Percentiles rank a stretch among this genome's conserved stretches.
Evolutionary conservation across 2,797 vertebrate genomes (phyloP).

Genomic region (Bradypodion pumilum): DNA sequence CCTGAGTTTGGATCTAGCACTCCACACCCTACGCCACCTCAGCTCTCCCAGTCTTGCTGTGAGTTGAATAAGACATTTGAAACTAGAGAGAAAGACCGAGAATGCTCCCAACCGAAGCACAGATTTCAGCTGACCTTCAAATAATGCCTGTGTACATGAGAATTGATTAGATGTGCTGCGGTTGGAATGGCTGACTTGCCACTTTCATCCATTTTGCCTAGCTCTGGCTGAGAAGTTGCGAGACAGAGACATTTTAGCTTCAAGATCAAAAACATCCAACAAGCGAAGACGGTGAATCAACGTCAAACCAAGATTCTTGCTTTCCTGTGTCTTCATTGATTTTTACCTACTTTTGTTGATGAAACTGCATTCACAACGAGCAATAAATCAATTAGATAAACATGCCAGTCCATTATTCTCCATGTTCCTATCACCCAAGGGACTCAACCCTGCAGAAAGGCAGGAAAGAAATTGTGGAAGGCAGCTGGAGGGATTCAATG

Average conservation of each 20-base stretch:
- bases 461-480: accelerated
- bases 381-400: conserved; percentile 60
- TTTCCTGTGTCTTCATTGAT: conserved; percentile 48
- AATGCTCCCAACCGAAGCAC: not conserved
- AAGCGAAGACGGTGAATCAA: conserved; percentile 43
- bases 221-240: conserved; percentile 11
- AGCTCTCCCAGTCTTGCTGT: not conserved
- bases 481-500: not conserved
- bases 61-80: not conserved
- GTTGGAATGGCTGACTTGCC: conserved; percentile 10
- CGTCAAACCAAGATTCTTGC: conserved; percentile 35
- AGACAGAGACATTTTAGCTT: conserved; percentile 28
- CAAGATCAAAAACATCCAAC: conserved; percentile 31
- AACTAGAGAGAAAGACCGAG: not conserved
- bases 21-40: too few relatives aligned
- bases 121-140: conserved; percentile 11
- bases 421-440: not conserved
- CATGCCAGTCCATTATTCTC: conserved; percentile 42
- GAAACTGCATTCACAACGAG: conserved; percentile 48
- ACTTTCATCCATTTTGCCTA: not conserved
- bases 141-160: not conserved
- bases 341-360: conserved; percentile 62
- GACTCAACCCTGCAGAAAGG: not conserved
- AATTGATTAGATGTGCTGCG: not conserved
- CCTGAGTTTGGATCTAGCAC: too few relatives aligned